Conservation (phyloP, 2,113 vertebrate species). For the Paraplagusia blochii region DNA sequence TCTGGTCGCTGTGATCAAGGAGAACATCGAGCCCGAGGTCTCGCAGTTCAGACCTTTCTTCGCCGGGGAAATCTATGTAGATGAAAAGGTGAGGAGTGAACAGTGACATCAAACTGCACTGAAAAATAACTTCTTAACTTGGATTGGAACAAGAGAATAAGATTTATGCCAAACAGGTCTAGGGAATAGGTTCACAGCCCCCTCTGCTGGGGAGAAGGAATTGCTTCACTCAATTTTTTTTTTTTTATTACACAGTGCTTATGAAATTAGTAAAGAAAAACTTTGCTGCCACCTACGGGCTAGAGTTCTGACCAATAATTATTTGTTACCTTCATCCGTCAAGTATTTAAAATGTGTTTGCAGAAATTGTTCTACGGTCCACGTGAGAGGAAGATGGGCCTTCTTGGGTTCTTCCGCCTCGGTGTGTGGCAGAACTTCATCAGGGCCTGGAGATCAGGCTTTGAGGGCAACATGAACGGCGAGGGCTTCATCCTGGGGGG, state of each 20-base stretch:
- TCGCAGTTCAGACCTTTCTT: conserved; percentile 90
- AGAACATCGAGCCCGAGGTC: conserved; percentile 86
- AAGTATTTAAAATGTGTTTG: conserved; percentile 8
- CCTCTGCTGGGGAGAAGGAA: too few species aligned
- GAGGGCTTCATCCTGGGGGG: conserved; percentile 94
- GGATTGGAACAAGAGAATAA: too few species aligned
- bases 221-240: too few species aligned
- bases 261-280: too few species aligned
- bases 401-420: conserved; percentile 84
- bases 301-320: too few species aligned
- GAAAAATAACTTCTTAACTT: too few species aligned
- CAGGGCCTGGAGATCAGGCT: conserved; percentile 87
- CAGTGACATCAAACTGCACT: too few species aligned
- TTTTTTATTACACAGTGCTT: too few species aligned
- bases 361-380: conserved; percentile 93
- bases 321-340: too few species aligned
- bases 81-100: conserved; percentile 79
- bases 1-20: conserved; percentile 93
- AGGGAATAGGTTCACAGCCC: too few species aligned
- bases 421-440: conserved; percentile 91
- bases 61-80: conserved; percentile 90
- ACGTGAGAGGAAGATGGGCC: conserved; percentile 83
- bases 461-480: conserved; percentile 88
- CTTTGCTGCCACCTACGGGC: too few species aligned
- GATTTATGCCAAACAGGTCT: too few species aligned